A percentile compares a stretch with the other conserved stretches of the same genome.
These are phyloP conservation scores for Psettodes erumei DNA, from an alignment of 2,113 vertebrate species.

Conservation along the genomic window DNA sequence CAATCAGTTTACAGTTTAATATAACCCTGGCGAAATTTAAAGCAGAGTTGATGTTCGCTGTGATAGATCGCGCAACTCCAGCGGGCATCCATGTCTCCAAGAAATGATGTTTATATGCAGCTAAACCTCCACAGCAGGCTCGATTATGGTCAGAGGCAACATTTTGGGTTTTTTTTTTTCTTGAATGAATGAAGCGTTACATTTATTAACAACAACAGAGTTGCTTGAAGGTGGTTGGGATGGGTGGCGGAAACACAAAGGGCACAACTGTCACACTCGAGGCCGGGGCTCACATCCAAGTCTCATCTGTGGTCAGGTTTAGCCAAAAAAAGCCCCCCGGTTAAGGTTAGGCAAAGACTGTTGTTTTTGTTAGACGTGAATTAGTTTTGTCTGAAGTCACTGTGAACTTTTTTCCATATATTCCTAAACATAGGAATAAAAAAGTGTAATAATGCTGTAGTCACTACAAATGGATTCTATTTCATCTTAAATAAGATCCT, in stretches of 20 bases:
- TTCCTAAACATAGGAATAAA: neutral
- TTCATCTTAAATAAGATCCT: neutral
- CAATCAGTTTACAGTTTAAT: constrained; percentile 22
- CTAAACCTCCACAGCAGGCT: neutral
- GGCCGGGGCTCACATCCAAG: no score
- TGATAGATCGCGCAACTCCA: constrained; percentile 11
- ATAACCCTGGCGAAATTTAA: constrained; percentile 13
- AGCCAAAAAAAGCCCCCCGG: neutral
- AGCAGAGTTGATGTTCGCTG: neutral
- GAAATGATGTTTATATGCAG: neutral
- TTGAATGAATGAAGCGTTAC: neutral
- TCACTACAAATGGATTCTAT: neutral
- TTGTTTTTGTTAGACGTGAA: no score
- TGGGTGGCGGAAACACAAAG: neutral
- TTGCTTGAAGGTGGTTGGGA: neutral
- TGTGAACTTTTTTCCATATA: no score
- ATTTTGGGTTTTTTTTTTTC: no score
- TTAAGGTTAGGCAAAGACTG: neutral
- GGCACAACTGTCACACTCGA: no score
- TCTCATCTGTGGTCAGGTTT: no score
- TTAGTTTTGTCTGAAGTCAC: no score
- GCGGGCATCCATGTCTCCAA: neutral
- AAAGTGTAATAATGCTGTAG: neutral
- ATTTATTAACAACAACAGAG: no score
- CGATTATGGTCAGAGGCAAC: neutral